Base-by-base conservation (phyloP, 2,888 invertebrate species). In the Carabus problematicus region DNA sequence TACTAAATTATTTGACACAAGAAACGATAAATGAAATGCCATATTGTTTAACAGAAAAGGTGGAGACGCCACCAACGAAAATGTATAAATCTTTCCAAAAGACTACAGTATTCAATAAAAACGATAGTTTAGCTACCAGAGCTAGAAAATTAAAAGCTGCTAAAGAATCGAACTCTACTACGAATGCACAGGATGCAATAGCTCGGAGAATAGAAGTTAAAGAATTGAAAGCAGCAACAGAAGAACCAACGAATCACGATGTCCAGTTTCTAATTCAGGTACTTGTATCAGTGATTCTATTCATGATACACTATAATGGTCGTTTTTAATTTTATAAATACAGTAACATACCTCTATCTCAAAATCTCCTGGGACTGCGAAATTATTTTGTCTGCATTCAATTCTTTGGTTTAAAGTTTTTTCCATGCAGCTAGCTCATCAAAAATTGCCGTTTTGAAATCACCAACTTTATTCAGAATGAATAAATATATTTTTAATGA, bases 81-180 rank as follows among this genome's bases (percentile, higher is more conserved):
- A 70, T 61, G 6, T 29, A 29, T 29, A 29, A 29, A 29, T 6
- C 29, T 29, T 29, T 6, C 29, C 76, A 77, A 61, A 74, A 74
- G 61, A 72, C 75, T 40, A 61, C 78, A 72, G 84, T 86, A 77
- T 90, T 90, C 78, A 86, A 84, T 77, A 90, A 89, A 80, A 87
- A 85, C 75, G 90, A 90, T 81, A 89, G 87, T 75, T 83, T 90
- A 75, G 89, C 90, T 62, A 87, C 89, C 79, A 85, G 90, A 75
- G 89, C 89, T 70, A 86, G 88, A 77, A 91, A 90, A 84, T 86
- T 90, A 84, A 83, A 85, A 78, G 79, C 84, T 14, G 75, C 84
- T 0, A 85, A 85, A 75, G 78, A 78, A 72, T 68, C 29, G 29
- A 29, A 29, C 29, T 29, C 29, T 6, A 29, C 3, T 29, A 29